A percentile compares a stretch with the other conserved stretches of the same genome.
phyloP scores from a whole-genome alignment of 2,888 invertebrate species.

The Drosophila pseudotakahashii region DNA sequence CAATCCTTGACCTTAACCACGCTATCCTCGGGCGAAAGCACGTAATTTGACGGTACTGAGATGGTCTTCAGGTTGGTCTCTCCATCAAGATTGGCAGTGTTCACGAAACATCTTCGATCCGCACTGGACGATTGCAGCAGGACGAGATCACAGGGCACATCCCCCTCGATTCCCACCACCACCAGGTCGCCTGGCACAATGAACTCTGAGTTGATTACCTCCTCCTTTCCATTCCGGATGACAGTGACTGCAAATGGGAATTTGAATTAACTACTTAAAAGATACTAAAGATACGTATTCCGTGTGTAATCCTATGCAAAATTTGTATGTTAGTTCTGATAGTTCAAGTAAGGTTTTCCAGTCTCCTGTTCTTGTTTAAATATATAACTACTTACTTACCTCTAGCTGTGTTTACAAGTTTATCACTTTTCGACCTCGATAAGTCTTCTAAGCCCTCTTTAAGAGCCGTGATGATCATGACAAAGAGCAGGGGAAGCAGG shows the following conservation, averaged over 20 bases:
- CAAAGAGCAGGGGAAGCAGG: constrained; percentile 90
- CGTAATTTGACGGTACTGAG: constrained; percentile 74
- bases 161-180: constrained; percentile 88
- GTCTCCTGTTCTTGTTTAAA: too few relatives aligned
- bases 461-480: constrained; percentile 90
- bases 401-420: constrained; percentile 89
- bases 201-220: constrained; percentile 86
- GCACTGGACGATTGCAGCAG: constrained; percentile 88
- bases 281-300: too few relatives aligned
- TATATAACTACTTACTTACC: constrained; percentile 83
- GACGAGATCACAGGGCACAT: constrained; percentile 93
- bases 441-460: constrained; percentile 95
- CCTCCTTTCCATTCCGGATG: constrained; percentile 85
- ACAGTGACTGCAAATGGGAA: constrained; percentile 85
- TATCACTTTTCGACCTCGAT: constrained; percentile 89
- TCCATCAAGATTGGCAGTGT: constrained; percentile 94
- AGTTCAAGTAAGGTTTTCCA: too few relatives aligned
- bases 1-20: constrained; percentile 51
- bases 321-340: too few relatives aligned
- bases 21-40: constrained; percentile 6
- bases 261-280: too few relatives aligned
- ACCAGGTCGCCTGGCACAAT: constrained; percentile 92
- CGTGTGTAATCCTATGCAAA: too few relatives aligned
- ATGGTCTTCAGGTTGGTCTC: constrained; percentile 84
- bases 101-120: constrained; percentile 90